Evolutionary conservation across 2,888 invertebrate species (phyloP).

Genomic region (Polietes domitor): DNA sequence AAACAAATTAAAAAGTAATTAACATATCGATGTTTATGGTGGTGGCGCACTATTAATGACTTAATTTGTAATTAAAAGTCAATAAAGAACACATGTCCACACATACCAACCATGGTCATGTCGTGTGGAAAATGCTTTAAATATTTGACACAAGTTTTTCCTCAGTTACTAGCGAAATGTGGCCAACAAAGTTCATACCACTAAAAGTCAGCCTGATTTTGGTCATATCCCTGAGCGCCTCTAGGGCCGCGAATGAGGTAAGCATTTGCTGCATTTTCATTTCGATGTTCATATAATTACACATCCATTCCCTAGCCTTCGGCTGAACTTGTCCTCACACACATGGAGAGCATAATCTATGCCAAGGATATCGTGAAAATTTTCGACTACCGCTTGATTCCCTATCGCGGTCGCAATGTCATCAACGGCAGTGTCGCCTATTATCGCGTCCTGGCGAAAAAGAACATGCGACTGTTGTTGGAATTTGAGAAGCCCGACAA

Average conservation of each 20-base stretch:
- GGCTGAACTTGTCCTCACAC: not conserved
- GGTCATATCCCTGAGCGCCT: not conserved
- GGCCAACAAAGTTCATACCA: not conserved
- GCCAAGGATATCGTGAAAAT: not conserved
- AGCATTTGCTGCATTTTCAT: not conserved
- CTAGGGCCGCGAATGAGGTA: not conserved
- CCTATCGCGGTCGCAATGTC: not conserved
- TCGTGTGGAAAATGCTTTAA: too few relatives aligned
- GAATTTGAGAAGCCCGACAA: constrained; percentile 44
- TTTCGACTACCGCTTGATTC: not conserved
- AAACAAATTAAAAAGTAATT: not conserved
- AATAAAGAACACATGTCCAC: too few relatives aligned
- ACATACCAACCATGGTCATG: too few relatives aligned
- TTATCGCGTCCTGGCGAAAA: not conserved
- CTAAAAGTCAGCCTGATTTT: not conserved
- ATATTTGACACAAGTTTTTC: not conserved
- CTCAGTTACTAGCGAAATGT: not conserved
- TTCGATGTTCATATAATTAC: too few relatives aligned
- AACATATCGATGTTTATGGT: too few relatives aligned
- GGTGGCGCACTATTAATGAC: not conserved
- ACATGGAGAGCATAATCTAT: not conserved
- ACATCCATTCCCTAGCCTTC: not conserved
- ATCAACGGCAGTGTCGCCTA: constrained; percentile 29
- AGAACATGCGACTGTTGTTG: not conserved
- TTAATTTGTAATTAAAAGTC: not conserved